phyloP scores from a whole-genome alignment of 2,888 invertebrate species.

The Zygogramma bicolorata region DNA sequence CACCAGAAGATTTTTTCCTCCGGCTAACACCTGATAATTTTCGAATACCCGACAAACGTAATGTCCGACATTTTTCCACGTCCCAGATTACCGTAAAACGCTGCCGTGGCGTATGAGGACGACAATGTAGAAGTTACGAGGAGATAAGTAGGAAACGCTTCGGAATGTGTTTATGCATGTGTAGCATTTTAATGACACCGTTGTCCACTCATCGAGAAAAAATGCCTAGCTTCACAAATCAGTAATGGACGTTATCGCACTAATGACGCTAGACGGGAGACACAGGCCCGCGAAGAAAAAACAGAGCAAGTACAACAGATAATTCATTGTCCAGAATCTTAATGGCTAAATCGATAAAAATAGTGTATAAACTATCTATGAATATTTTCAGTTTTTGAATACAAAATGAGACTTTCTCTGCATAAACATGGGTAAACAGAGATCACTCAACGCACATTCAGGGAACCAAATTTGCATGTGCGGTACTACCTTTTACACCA shows the following conservation, averaged over 20 bases:
- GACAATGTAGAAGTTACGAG: conserved; percentile 32
- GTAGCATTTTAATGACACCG: conserved; percentile 30
- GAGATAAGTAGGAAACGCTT: conserved; percentile 45
- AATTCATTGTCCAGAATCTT: too few relatives aligned
- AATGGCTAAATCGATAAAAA: too few relatives aligned
- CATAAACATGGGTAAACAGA: too few relatives aligned
- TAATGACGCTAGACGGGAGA: too few relatives aligned
- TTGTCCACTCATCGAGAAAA: conserved; percentile 43
- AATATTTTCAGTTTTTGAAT: too few relatives aligned
- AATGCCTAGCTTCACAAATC: conserved; percentile 25
- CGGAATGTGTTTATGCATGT: conserved; percentile 52
- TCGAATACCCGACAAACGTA: conserved; percentile 18
- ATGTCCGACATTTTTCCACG: conserved; percentile 20
- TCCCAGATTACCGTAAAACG: conserved; percentile 21
- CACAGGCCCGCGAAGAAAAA: too few relatives aligned
- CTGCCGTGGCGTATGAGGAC: conserved; percentile 10
- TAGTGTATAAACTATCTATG: too few relatives aligned
- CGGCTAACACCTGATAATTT: conserved; percentile 6
- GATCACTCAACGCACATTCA: too few relatives aligned
- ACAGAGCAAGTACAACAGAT: too few relatives aligned
- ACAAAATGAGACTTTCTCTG: too few relatives aligned
- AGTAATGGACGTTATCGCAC: conserved; percentile 1
- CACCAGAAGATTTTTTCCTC: not conserved
- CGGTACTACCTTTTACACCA: too few relatives aligned
- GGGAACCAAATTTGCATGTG: too few relatives aligned